phyloP scores from a whole-genome alignment of 2,888 invertebrate species.

The Lepas anatifera region DNA sequence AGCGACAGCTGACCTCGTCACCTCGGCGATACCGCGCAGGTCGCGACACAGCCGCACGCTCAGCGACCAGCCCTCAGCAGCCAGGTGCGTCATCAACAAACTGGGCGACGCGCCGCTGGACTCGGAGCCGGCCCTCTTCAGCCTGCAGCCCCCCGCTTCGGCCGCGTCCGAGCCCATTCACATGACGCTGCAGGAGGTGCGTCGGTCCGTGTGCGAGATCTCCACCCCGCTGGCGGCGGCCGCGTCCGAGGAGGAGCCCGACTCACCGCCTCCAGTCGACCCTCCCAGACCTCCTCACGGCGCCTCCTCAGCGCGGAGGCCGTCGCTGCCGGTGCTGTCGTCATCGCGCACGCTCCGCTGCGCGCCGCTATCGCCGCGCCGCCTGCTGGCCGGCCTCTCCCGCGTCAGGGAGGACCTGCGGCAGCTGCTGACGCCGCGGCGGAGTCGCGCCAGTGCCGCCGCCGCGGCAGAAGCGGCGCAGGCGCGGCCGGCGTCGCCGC shows the following conservation, averaged over 20 bases:
- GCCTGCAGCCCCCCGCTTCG: background rate
- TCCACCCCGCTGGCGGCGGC: background rate
- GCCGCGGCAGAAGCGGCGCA: slow-evolving; percentile 18
- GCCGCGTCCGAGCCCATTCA: slow-evolving; percentile 18
- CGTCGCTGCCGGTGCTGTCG: background rate
- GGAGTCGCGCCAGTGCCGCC: background rate
- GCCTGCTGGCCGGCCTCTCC: background rate
- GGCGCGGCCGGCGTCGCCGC: background rate
- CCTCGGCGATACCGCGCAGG: too few relatives aligned
- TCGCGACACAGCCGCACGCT: background rate
- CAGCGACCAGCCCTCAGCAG: background rate
- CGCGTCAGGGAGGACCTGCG: slow-evolving; percentile 10
- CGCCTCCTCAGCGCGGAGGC: slow-evolving; percentile 9
- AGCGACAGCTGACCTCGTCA: too few relatives aligned
- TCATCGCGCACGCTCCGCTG: slow-evolving; percentile 5
- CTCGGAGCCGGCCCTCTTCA: slow-evolving; percentile 7
- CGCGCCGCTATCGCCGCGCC: slow-evolving; percentile 10
- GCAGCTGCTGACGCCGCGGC: slow-evolving; percentile 9
- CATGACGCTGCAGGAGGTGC: slow-evolving; percentile 22
- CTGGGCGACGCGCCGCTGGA: background rate
- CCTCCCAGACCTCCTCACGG: background rate
- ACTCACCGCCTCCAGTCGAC: background rate
- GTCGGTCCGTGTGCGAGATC: slow-evolving; percentile 20
- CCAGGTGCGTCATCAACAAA: background rate
- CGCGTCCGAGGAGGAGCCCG: background rate